These are phyloP conservation scores for Linnaemya tessellans DNA, from an alignment of 2,888 invertebrate species.

Conservation along the genomic window DNA sequence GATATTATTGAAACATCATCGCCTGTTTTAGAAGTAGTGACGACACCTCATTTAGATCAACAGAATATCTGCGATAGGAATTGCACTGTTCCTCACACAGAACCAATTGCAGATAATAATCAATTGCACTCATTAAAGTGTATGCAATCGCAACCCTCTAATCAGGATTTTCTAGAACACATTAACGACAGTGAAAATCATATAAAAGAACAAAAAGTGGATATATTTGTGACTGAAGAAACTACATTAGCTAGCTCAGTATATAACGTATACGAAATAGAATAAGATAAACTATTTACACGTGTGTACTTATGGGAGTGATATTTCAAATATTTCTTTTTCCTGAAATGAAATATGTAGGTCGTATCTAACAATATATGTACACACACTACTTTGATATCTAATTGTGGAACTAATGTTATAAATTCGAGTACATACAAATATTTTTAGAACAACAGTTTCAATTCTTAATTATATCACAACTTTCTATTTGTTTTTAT, in stretches of 20 bases:
- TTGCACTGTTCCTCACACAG: not conserved
- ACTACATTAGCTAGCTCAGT: slow-evolving; percentile 22
- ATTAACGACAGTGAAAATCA: slow-evolving; percentile 19
- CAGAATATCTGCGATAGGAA: not conserved
- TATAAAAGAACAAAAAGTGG: slow-evolving; percentile 40
- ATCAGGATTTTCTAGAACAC: slow-evolving; percentile 13
- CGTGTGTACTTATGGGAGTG: not conserved
- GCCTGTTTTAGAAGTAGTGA: not conserved
- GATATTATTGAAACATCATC: not conserved
- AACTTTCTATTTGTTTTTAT: too few relatives aligned
- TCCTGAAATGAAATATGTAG: too few relatives aligned
- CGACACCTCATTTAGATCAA: not conserved
- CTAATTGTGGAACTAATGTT: too few relatives aligned
- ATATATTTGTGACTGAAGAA: slow-evolving; percentile 38
- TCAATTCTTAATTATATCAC: too few relatives aligned
- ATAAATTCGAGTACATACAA: too few relatives aligned
- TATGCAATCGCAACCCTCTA: not conserved
- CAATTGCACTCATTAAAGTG: slow-evolving; percentile 17
- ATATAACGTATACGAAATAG: slow-evolving; percentile 1
- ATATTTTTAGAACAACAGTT: too few relatives aligned
- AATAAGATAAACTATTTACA: slow-evolving; percentile 18
- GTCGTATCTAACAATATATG: too few relatives aligned
- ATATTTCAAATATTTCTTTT: not conserved
- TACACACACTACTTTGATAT: too few relatives aligned
- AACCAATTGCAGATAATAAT: not conserved